Percentiles rank a stretch among this genome's conserved stretches.
Evolutionary conservation across 2,888 invertebrate species (phyloP).

Genomic region (Asteroscopus sphinx): DNA sequence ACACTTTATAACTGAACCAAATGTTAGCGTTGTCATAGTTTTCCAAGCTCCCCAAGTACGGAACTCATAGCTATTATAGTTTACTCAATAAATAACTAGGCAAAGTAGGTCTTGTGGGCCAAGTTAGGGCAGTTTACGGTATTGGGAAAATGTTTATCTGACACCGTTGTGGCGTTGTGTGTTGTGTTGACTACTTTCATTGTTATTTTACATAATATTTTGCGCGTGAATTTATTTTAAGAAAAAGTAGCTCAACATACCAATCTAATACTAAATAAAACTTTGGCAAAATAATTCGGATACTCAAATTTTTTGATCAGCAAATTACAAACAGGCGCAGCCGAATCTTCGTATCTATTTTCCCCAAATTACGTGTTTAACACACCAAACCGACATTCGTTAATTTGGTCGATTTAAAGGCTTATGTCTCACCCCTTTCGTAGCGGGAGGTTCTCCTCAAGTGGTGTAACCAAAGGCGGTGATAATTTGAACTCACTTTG

Average conservation of each 20-base stretch:
- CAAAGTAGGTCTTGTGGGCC: too few species aligned
- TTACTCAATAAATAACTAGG: too few species aligned
- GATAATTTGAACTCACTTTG: slow-evolving; percentile 45
- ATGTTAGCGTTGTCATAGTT: too few species aligned
- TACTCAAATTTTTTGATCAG: not conserved
- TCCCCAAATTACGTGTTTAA: slow-evolving; percentile 13
- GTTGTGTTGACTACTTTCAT: too few species aligned
- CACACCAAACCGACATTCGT: slow-evolving; percentile 15
- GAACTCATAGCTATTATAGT: too few species aligned
- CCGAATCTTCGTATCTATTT: not conserved
- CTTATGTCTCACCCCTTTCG: slow-evolving; percentile 21
- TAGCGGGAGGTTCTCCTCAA: slow-evolving; percentile 12
- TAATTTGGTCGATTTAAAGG: slow-evolving; percentile 12
- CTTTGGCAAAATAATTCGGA: not conserved
- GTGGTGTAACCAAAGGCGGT: slow-evolving; percentile 30
- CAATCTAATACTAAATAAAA: not conserved
- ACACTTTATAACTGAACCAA: too few species aligned
- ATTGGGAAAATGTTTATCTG: not conserved
- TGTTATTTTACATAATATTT: not conserved
- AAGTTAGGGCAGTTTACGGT: too few species aligned
- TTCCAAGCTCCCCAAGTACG: too few species aligned
- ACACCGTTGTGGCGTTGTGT: not conserved
- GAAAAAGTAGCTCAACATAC: not conserved
- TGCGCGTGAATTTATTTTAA: not conserved
- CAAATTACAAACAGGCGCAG: not conserved